Evolutionary conservation across 1,140 invertebrate species (phyloP).

Genomic region (Meloidogyne chitwoodi): DNA sequence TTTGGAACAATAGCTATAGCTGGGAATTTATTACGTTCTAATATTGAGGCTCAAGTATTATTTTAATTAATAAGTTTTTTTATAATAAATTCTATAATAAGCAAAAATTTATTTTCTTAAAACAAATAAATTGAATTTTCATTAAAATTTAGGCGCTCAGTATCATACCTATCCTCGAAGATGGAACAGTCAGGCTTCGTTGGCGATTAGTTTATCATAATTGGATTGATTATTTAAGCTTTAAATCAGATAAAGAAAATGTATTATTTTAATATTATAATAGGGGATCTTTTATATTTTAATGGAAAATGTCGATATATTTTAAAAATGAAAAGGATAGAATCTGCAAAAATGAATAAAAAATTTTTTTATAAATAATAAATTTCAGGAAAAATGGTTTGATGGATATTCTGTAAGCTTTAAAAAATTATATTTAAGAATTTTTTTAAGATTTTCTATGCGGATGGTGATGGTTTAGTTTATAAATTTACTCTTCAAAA

Average conservation of each 20-base stretch:
- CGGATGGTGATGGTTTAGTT: constrained; percentile 36
- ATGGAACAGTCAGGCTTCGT: constrained; percentile 38
- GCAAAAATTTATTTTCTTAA: no score
- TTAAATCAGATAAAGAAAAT: background rate
- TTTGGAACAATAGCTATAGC: constrained; percentile 11
- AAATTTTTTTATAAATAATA: no score
- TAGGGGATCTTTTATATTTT: no score
- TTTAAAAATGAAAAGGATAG: no score
- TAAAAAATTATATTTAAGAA: background rate
- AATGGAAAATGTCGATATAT: no score
- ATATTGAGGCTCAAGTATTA: constrained; percentile 8
- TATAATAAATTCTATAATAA: no score
- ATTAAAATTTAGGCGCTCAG: constrained; percentile 22
- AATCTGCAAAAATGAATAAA: no score
- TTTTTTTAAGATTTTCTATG: constrained; percentile 19
- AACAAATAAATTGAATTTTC: no score
- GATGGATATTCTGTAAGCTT: constrained; percentile 34
- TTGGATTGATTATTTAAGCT: constrained; percentile 24
- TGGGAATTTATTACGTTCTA: constrained; percentile 2
- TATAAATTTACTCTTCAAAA: constrained; percentile 35
- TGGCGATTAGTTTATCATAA: constrained; percentile 35
- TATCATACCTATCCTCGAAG: constrained; percentile 33
- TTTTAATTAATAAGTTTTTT: background rate
- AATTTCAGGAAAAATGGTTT: constrained; percentile 34
- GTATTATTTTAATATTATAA: background rate